Base-by-base conservation (phyloP, 2,113 vertebrate genomes). In the Balaenoptera acutorostrata region DNA sequence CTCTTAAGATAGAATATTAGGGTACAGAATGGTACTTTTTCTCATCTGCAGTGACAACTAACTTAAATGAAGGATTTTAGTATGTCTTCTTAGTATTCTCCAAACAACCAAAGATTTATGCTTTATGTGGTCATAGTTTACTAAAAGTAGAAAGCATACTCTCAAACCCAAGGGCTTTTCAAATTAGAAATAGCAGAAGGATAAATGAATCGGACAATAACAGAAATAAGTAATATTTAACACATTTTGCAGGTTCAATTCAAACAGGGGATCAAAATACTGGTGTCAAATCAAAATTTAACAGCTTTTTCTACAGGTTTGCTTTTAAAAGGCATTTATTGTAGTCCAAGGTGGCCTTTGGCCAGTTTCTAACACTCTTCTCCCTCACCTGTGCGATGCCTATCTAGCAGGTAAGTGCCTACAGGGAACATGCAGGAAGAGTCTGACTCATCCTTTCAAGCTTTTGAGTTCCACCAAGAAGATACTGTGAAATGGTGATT, bases 401-500 rank as follows among this genome's bases (percentile, higher is more conserved):
- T 46, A 33, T 36, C 27, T 23, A 69, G 17, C 31, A 36, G 41
- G 63, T 31, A 68, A 87, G 12, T 13, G 3, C 25, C 23, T n/a
- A 46, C 1, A 8, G 27, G 44, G 46, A 64, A 75, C 6, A 5
- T 0, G 17, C 12, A 99, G 99, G 86, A 99, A 82, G 99, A 99
- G n/a, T 95, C 96, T 94, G 99, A 99, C 91, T 98, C 99, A 0
- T 98, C 99, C 0, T 98, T 99, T 80, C 98, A 98, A 92, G 98
- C 98, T 17, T 99, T 99, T 90, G 99, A 99, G 80, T 98, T 98
- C 36, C 98, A 99, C 29, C 99, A 99, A 98, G 99, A 99, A 8
- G 99, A 99, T 90, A 99, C 99, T 41, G 98, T 99, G 69, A 99
- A 98, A 61, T 98, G 97, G 99, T 98, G 0, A 99, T 99, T 95